Conservation (phyloP, 1,140 invertebrate species). For the Heliconius melpomene region DNA sequence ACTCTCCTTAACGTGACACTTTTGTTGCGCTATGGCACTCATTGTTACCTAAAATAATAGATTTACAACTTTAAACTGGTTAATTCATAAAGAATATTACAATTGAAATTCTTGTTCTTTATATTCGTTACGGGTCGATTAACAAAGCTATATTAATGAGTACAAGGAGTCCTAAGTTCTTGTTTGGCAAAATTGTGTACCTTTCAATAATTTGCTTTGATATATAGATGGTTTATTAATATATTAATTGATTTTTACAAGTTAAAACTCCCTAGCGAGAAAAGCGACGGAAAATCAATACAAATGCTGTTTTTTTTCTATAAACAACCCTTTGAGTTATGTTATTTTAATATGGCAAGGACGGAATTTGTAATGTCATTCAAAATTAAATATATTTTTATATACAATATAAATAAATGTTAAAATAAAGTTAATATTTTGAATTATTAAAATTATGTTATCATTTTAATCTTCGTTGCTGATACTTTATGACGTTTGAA, state of each 20-base stretch:
- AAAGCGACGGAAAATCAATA: conserved; percentile 75
- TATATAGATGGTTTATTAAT: conserved; percentile 39
- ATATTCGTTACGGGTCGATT: conserved; percentile 63
- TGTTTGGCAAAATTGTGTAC: background rate
- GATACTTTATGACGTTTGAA: background rate
- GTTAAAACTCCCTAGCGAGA: conserved; percentile 52
- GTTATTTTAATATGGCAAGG: conserved; percentile 39
- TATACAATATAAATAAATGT: background rate
- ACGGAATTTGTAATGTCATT: background rate
- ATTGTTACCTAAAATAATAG: conserved; percentile 68
- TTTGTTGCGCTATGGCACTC: conserved; percentile 86
- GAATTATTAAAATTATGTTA: background rate
- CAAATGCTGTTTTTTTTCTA: conserved; percentile 67
- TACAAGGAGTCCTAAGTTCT: background rate
- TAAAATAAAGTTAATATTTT: conserved; percentile 2
- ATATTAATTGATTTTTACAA: conserved; percentile 53
- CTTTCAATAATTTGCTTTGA: conserved; percentile 8
- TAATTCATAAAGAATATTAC: conserved; percentile 46
- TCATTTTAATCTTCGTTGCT: background rate
- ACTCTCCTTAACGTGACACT: conserved; percentile 89
- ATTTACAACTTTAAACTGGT: conserved; percentile 31
- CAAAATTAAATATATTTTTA: background rate
- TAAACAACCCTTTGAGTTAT: conserved; percentile 58
- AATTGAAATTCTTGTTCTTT: conserved; percentile 41
- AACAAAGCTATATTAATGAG: conserved; percentile 43